A percentile compares a stretch with the other conserved stretches of the same genome.
Conservation (phyloP, 2,888 invertebrate genomes). For the Polyploca ridens region DNA sequence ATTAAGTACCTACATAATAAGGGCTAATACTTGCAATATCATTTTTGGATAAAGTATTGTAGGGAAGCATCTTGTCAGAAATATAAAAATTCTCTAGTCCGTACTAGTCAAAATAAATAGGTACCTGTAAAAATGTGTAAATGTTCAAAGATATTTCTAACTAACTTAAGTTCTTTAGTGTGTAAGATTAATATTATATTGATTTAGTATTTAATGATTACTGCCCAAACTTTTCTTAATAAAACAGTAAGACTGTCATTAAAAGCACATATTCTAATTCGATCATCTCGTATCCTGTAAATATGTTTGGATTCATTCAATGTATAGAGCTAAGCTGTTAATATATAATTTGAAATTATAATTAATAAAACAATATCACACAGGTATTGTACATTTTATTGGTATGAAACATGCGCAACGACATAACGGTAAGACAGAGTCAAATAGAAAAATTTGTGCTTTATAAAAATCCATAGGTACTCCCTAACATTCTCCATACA, state of each 20-base stretch:
- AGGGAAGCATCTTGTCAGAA: slow-evolving; percentile 12
- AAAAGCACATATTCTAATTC: background rate
- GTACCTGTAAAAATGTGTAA: slow-evolving; percentile 43
- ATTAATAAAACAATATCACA: slow-evolving; percentile 18
- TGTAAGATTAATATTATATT: background rate
- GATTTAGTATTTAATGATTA: background rate
- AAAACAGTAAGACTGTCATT: slow-evolving; percentile 13
- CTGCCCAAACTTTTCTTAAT: background rate
- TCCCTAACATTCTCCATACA: background rate
- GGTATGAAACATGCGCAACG: slow-evolving; percentile 9
- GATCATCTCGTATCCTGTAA: slow-evolving; percentile 27
- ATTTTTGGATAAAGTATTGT: background rate
- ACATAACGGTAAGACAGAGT: background rate
- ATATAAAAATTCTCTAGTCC: slow-evolving; percentile 30
- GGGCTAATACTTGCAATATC: background rate
- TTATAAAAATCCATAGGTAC: background rate
- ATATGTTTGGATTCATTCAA: slow-evolving; percentile 44
- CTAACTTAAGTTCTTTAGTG: slow-evolving; percentile 17
- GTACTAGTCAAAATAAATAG: slow-evolving; percentile 12
- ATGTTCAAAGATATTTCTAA: slow-evolving; percentile 34
- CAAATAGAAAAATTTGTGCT: background rate
- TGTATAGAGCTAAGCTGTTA: slow-evolving; percentile 13
- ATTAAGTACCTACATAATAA: too few relatives aligned
- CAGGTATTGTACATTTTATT: slow-evolving; percentile 26
- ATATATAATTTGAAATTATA: slow-evolving; percentile 7